Evolutionary conservation across 2,113 vertebrate genomes (phyloP).

Genomic region (Antechinus stuartii): DNA sequence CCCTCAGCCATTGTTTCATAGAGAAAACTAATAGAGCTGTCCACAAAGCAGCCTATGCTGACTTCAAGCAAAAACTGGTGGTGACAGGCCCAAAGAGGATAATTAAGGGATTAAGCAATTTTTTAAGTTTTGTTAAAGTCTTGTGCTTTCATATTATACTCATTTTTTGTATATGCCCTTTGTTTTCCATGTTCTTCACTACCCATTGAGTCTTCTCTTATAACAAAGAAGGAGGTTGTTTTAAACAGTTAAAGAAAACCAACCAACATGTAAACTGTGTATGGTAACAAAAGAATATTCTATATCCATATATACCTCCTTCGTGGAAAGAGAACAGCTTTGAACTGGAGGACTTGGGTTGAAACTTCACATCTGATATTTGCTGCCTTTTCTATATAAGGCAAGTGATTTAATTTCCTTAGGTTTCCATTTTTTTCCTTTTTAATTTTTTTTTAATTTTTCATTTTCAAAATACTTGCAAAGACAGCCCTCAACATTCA

Average conservation of each 20-base stretch:
- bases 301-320: neutral
- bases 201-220: neutral
- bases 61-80: neutral
- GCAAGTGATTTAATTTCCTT: too few species aligned
- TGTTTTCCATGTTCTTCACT: neutral
- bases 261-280: neutral
- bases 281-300: neutral
- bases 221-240: neutral
- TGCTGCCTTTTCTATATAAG: neutral
- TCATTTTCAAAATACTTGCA: too few species aligned
- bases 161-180: neutral
- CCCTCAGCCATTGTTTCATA: constrained; percentile 3
- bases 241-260: neutral
- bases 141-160: neutral
- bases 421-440: too few species aligned
- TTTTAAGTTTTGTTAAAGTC: constrained; percentile 47
- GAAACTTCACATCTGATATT: neutral
- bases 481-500: too few species aligned
- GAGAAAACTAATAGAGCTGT: neutral
- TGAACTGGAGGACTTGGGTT: neutral
- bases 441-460: too few species aligned
- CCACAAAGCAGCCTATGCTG: neutral
- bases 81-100: neutral
- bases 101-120: neutral
- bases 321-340: neutral